Evolutionary conservation across 1,140 invertebrate genomes (phyloP), one percentile per base, ranked within the genome.

Genomic region (Hesperophylax magnus): DNA sequence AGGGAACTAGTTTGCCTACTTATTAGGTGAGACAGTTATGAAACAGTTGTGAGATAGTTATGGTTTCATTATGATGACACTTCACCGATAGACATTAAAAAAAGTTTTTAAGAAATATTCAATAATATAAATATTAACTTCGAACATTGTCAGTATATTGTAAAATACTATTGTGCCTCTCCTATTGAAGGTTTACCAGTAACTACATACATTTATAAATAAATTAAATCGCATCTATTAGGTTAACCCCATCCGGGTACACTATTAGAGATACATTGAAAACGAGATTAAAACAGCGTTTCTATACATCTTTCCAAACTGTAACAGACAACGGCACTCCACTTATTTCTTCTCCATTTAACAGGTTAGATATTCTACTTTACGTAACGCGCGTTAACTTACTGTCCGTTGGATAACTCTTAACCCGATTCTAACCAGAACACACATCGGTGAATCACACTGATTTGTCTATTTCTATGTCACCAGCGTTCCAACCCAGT

Each of bases 291-390:
- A n/a, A 47, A 47, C 63, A 65, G 6, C n/a, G 18, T 2, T 52
- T 9, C 4, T 2, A 71, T 47, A 47, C 67, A 20, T 71, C 31
- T 71, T 71, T 71, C 67, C 47, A 71, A 71, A 71, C 39, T 71
- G 67, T 71, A 71, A 18, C 58, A 61, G 8, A 15, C 58, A 11
- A 24, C 24, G 3, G 17, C 39, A 47, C 15, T 20, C 8, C 31
- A 52, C 9, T 53, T 18, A 20, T 71, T 71, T 20, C 39, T 47
- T 71, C 67, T 52, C 47, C 67, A 0, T 47, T n/a, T 20, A 47
- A 52, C 67, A 71, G 34, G 8, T 61, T 22, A n/a, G n/a, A 7
- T 65, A 27, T 52, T n/a, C 24, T 52, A 52, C n/a, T 20, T 71
- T 71, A 52, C 67, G 18, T 18, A 69, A 69, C 15, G 31, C 61